These are phyloP conservation scores for Acleris sparsana DNA, from an alignment of 2,888 invertebrate species.

Conservation along the genomic window DNA sequence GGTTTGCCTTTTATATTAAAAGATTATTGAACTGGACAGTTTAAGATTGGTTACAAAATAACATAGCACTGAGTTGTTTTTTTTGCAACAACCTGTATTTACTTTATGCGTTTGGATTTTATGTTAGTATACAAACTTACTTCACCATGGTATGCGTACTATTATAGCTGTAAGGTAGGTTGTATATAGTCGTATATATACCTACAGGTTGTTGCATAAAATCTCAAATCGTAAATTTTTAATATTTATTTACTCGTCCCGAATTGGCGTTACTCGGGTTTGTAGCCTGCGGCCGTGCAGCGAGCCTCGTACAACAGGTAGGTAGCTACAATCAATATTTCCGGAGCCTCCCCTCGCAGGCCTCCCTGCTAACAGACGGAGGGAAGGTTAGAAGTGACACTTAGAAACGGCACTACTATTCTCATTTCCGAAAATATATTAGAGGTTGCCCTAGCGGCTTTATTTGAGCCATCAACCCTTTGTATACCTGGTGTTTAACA, in stretches of 20 bases:
- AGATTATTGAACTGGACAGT: too few relatives aligned
- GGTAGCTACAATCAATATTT: conserved; percentile 65
- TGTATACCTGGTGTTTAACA: conserved; percentile 20
- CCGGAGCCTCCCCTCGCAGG: conserved; percentile 51
- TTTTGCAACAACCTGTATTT: too few relatives aligned
- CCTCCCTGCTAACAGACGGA: conserved; percentile 51
- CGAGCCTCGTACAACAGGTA: conserved; percentile 54
- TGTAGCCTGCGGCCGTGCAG: conserved; percentile 32
- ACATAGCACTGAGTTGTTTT: too few relatives aligned
- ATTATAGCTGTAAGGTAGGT: not conserved
- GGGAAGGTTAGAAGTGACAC: conserved; percentile 58
- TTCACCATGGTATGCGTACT: too few relatives aligned
- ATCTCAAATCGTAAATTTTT: conserved; percentile 3
- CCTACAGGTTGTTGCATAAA: conserved; percentile 3
- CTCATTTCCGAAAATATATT: conserved; percentile 37
- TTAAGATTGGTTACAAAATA: too few relatives aligned
- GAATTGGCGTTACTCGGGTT: conserved; percentile 28
- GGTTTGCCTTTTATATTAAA: too few relatives aligned
- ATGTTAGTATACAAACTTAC: too few relatives aligned
- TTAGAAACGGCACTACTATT: conserved; percentile 40
- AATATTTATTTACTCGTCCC: conserved; percentile 24
- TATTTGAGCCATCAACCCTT: conserved; percentile 30
- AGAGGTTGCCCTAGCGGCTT: conserved; percentile 28
- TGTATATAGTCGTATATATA: too few relatives aligned
- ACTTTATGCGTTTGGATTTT: too few relatives aligned